phyloP scores from a whole-genome alignment of 2,888 invertebrate species.

The Psylliodes chrysocephalus region DNA sequence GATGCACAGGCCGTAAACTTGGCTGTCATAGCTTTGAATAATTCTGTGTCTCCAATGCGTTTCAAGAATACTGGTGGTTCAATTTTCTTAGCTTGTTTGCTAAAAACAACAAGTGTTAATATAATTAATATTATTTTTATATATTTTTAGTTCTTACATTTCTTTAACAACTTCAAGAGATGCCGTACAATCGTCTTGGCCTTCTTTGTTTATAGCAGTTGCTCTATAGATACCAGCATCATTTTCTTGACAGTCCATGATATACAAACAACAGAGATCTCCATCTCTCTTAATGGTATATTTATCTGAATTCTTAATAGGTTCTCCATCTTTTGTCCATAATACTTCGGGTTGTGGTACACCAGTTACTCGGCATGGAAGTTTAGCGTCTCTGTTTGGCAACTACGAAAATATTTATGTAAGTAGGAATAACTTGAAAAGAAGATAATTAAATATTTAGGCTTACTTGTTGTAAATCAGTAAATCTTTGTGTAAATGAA shows the following conservation, averaged over 20 bases:
- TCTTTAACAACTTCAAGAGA: slow-evolving; percentile 82
- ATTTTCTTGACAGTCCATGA: slow-evolving; percentile 72
- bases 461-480: slow-evolving; percentile 73
- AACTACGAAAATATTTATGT: slow-evolving; percentile 64
- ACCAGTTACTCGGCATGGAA: slow-evolving; percentile 82
- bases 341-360: slow-evolving; percentile 85
- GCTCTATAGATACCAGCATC: slow-evolving; percentile 84
- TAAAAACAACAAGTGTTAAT: slow-evolving; percentile 59
- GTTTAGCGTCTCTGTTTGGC: slow-evolving; percentile 82
- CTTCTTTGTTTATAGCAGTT: slow-evolving; percentile 82
- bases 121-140: not conserved
- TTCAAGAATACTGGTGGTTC: slow-evolving; percentile 91
- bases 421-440: not conserved
- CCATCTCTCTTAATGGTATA: slow-evolving; percentile 82
- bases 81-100: slow-evolving; percentile 77
- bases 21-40: slow-evolving; percentile 87
- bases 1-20: slow-evolving; percentile 94
- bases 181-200: slow-evolving; percentile 80
- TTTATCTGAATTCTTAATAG: slow-evolving; percentile 76
- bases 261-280: slow-evolving; percentile 80
- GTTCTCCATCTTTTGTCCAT: slow-evolving; percentile 88
- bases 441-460: not conserved
- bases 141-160: slow-evolving; percentile 71
- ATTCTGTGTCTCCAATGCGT: slow-evolving; percentile 87
- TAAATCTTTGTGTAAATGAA: slow-evolving; percentile 79